Percentiles rank a stretch among this genome's conserved stretches.
phyloP scores from a whole-genome alignment of 2,113 vertebrate genomes.

The Entomyzon cyanotis region DNA sequence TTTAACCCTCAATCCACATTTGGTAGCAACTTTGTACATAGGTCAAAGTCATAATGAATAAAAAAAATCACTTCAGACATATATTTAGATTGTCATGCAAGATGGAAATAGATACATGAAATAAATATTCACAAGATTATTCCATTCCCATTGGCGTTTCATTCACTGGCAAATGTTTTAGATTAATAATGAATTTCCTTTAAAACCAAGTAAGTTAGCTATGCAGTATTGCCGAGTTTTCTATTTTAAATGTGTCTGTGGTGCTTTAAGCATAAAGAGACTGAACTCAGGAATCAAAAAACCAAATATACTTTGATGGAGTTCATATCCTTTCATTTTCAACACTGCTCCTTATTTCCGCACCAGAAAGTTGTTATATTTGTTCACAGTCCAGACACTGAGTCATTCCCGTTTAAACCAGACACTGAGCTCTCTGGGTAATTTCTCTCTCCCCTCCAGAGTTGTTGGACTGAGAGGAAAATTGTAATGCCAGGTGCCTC shows the following conservation, averaged over 20 bases:
- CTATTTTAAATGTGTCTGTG: neutral
- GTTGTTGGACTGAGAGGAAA: conserved; percentile 19
- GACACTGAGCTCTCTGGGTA: conserved; percentile 49
- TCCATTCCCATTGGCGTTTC: neutral
- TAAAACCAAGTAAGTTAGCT: neutral
- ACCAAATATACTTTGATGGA: neutral
- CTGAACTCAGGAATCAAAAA: neutral
- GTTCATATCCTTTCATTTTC: conserved; percentile 3
- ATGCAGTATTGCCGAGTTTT: neutral
- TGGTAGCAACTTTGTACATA: neutral
- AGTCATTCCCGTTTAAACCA: conserved; percentile 42
- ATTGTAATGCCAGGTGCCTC: conserved; percentile 45
- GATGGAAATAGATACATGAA: neutral
- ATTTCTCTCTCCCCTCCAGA: conserved; percentile 33
- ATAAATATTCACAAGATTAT: neutral
- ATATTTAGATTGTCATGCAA: neutral
- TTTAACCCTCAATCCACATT: neutral
- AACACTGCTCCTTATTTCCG: neutral
- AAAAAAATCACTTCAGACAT: neutral
- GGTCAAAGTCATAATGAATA: neutral
- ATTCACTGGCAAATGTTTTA: neutral
- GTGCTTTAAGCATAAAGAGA: neutral
- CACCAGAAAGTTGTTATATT: conserved; percentile 38
- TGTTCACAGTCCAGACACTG: conserved; percentile 53
- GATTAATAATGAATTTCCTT: neutral